Conservation (phyloP, 2,888 invertebrate species). For the Xestobium rufovillosum region DNA sequence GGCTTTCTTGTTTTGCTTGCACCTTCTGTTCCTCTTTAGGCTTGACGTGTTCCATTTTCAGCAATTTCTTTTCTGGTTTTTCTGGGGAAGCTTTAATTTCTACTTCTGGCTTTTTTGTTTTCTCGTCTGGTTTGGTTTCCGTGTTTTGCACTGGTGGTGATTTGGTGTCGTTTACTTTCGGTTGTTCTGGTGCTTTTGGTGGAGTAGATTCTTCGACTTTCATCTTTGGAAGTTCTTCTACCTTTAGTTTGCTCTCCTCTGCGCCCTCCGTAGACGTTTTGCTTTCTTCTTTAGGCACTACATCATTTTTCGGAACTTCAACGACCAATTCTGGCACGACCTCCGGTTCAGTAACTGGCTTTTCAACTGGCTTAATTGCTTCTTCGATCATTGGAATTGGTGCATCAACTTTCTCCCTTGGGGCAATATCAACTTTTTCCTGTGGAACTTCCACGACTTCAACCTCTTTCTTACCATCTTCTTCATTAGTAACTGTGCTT, state of each 20-base stretch:
- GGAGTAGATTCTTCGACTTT: slow-evolving; percentile 9
- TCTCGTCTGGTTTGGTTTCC: slow-evolving; percentile 42
- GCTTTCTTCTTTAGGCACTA: too few relatives aligned
- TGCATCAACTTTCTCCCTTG: slow-evolving; percentile 4
- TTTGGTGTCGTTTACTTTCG: slow-evolving; percentile 11
- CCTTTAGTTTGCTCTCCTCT: too few relatives aligned
- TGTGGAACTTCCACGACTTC: slow-evolving; percentile 9
- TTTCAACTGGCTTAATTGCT: slow-evolving; percentile 6
- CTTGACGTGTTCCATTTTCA: slow-evolving; percentile 34
- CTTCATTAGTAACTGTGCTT: slow-evolving; percentile 10
- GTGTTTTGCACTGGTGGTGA: slow-evolving; percentile 31
- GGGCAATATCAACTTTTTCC: slow-evolving; percentile 13
- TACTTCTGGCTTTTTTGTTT: slow-evolving; percentile 42
- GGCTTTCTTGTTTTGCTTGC: slow-evolving; percentile 32
- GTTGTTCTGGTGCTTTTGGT: slow-evolving; percentile 7
- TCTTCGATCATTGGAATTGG: slow-evolving; percentile 10
- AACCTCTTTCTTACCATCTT: slow-evolving; percentile 5
- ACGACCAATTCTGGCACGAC: slow-evolving; percentile 5
- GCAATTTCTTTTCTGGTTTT: slow-evolving; percentile 42
- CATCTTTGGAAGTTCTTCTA: slow-evolving; percentile 4
- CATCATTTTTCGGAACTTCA: too few relatives aligned
- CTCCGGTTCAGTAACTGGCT: not conserved
- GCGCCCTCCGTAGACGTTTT: too few relatives aligned
- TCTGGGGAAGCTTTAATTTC: slow-evolving; percentile 32
- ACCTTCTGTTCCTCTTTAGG: slow-evolving; percentile 44